Conservation (phyloP, 2,113 vertebrate species). For the Pantherophis guttatus region DNA sequence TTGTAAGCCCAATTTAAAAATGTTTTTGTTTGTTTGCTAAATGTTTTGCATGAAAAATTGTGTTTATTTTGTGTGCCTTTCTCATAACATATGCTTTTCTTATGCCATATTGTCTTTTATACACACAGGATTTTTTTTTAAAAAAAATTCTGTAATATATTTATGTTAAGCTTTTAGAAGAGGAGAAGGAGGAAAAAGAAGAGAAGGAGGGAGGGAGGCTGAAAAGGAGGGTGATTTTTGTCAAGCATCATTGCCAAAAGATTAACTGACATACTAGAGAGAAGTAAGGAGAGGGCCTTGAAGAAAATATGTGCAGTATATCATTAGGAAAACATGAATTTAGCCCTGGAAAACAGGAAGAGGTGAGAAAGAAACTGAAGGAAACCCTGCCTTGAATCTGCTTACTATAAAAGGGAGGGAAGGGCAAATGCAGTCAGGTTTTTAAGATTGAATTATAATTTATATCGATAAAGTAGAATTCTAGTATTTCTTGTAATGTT, state of each 20-base stretch:
- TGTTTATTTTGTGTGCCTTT: background rate
- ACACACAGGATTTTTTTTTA: background rate
- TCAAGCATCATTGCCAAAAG: background rate
- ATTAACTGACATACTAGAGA: background rate
- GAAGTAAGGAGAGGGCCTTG: background rate
- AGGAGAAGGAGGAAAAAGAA: background rate
- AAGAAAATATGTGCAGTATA: background rate
- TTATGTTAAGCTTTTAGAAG: background rate
- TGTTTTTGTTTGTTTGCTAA: background rate
- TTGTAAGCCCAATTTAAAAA: background rate
- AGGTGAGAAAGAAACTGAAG: background rate
- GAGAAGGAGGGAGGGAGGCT: background rate
- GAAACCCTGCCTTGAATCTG: background rate
- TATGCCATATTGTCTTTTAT: background rate
- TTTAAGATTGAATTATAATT: background rate
- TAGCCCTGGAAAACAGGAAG: background rate
- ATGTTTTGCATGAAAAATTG: background rate
- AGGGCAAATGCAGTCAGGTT: background rate
- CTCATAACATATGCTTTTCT: background rate
- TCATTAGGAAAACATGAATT: background rate
- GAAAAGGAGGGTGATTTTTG: background rate
- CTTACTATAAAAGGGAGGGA: background rate
- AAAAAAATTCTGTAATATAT: background rate
- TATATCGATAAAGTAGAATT: background rate
- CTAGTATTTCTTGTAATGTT: background rate